phyloP scores from a whole-genome alignment of 2,888 invertebrate genomes.

The Nymphalis c-album region DNA sequence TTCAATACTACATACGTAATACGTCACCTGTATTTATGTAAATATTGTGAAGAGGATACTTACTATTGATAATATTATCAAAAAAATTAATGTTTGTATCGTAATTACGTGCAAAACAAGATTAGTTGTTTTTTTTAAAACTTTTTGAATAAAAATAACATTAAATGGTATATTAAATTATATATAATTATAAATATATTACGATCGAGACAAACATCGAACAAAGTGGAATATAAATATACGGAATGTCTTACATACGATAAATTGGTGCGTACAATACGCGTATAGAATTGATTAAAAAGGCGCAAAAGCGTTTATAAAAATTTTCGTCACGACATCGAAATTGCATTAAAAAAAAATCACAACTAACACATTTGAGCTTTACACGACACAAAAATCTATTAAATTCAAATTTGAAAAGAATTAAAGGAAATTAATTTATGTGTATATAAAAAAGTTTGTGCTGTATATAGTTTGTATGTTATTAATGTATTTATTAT shows the following conservation, averaged over 20 bases:
- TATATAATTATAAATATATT: no score
- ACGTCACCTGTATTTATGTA: no score
- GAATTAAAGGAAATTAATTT: conserved; percentile 19
- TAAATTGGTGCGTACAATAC: conserved; percentile 36
- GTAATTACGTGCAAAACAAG: no score
- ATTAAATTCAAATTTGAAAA: conserved; percentile 30
- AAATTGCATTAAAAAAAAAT: conserved; percentile 63
- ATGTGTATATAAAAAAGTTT: conserved; percentile 30
- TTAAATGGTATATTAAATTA: neutral
- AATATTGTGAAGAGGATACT: no score
- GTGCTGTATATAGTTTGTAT: conserved; percentile 24
- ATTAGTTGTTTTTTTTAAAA: no score
- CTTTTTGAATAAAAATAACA: no score
- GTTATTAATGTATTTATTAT: conserved; percentile 10
- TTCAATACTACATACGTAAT: no score
- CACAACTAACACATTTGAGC: conserved; percentile 63
- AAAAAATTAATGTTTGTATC: no score
- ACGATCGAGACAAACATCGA: conserved; percentile 17
- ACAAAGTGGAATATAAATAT: conserved; percentile 9
- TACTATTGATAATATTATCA: no score
- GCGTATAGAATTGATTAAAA: conserved; percentile 57
- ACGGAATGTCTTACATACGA: conserved; percentile 25
- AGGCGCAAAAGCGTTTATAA: conserved; percentile 79
- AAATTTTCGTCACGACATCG: conserved; percentile 68
- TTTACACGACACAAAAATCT: conserved; percentile 47